Base-by-base conservation (phyloP, 2,888 invertebrate species). In the Hirudinaria manillensis region DNA sequence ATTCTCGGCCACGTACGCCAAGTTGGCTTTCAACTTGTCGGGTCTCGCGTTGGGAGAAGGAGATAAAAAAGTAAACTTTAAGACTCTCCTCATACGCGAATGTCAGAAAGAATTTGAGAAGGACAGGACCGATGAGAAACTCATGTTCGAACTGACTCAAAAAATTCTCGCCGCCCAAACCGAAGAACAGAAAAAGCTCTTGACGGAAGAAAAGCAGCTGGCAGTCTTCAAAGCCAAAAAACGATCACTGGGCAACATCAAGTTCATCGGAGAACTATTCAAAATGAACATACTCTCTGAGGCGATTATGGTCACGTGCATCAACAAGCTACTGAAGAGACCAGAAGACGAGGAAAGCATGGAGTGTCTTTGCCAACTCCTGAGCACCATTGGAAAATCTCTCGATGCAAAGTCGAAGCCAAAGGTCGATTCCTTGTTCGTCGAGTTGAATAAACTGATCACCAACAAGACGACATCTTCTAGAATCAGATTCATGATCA, bases 21-120 rank as follows among this genome's bases (percentile, higher is more conserved):
- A 90, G 68, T 90, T 97, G 89, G 87, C 87, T 80, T 82, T 82
- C 77, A 81, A 73, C 68, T 32, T 78, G 74, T 74, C 34, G 1
- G 29, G 27, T 32, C 83, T 84, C 6, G 81, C 82, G 76, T 83
- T 80, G 79, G 53, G 45, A 10, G 88, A 89, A 82, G 77, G 77
- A 65, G 80, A 78, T n/a, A 81, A 83, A 65, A 87, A 80, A 84
- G 88, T 85, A 6, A 90, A 89, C 83, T 94, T 94, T 86, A 38
- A 38, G 38, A 38, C 38, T 3, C 38, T 38, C 4, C 3, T 38
- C 38, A 38, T 38, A 6, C 38, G 38, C 38, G 90, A 91, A 83
- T 96, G 96, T 82, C 95, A 97, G 86, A 88, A 88, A 76, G 93
- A 95, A 86, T 97, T 96, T 85, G 92, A 92, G 81, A 91, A 91